phyloP scores from a whole-genome alignment of 2,888 invertebrate genomes.

The Desoria tigrina region DNA sequence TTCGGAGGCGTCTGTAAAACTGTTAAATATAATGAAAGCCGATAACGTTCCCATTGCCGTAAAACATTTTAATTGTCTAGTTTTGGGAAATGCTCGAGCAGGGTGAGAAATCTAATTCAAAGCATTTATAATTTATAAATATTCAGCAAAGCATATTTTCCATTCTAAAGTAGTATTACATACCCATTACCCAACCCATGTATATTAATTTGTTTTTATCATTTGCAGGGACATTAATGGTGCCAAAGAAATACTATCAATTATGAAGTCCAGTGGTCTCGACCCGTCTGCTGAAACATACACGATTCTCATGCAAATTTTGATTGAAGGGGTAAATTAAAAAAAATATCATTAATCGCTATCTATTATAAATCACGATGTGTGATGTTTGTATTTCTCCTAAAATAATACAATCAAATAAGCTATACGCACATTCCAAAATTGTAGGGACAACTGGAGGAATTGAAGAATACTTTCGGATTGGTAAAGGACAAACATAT shows the following conservation, averaged over 20 bases:
- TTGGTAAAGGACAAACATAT: not conserved
- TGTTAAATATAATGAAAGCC: constrained; percentile 36
- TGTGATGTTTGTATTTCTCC: too few relatives aligned
- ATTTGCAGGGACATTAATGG: constrained; percentile 37
- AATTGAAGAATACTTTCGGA: constrained; percentile 19
- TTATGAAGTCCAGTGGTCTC: constrained; percentile 32
- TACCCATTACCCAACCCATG: too few relatives aligned
- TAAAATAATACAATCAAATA: too few relatives aligned
- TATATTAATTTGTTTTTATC: too few relatives aligned
- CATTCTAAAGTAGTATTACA: too few relatives aligned
- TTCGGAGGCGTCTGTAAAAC: constrained; percentile 24
- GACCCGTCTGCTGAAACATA: constrained; percentile 33
- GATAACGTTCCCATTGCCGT: constrained; percentile 29
- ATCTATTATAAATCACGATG: too few relatives aligned
- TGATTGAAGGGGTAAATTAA: constrained; percentile 37
- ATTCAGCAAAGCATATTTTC: too few relatives aligned
- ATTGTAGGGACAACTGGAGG: constrained; percentile 21
- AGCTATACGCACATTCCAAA: too few relatives aligned
- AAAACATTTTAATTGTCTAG: constrained; percentile 39
- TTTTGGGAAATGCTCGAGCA: constrained; percentile 36
- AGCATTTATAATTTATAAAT: not conserved
- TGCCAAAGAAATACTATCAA: constrained; percentile 29
- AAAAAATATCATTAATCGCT: too few relatives aligned
- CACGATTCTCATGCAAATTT: constrained; percentile 26
- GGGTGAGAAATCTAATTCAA: constrained; percentile 30